phyloP scores from a whole-genome alignment of 2,888 invertebrate genomes.

The Heliconius cydno region DNA sequence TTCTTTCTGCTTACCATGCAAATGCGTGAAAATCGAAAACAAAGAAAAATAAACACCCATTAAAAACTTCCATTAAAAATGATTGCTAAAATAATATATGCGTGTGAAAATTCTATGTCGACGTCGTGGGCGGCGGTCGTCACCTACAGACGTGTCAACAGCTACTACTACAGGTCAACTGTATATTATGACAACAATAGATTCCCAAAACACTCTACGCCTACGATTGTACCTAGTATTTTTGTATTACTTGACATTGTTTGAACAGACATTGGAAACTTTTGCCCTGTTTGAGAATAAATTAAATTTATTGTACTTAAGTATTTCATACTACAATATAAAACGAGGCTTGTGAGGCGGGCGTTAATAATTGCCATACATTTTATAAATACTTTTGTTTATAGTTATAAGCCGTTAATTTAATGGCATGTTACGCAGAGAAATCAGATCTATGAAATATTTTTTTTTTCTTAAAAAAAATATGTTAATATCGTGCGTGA shows the following conservation, averaged over 20 bases:
- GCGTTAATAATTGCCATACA: no score
- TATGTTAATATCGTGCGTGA: no score
- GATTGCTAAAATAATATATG: conserved; percentile 36
- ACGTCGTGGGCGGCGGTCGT: conserved; percentile 48
- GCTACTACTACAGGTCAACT: conserved; percentile 48
- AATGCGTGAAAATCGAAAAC: background rate
- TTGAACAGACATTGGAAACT: conserved; percentile 20
- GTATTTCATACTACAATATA: no score
- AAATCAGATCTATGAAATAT: no score
- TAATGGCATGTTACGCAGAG: no score
- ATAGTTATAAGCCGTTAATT: no score
- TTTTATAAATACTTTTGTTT: no score
- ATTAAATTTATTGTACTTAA: no score
- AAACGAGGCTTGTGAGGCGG: no score
- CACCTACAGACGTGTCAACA: conserved; percentile 56
- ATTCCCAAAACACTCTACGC: conserved; percentile 47
- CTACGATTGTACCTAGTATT: conserved; percentile 40
- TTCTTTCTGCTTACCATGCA: background rate
- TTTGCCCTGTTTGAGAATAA: conserved; percentile 11
- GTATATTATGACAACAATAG: conserved; percentile 43
- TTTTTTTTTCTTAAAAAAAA: no score
- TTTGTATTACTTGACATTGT: conserved; percentile 38
- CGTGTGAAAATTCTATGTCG: conserved; percentile 19
- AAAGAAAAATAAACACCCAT: no score
- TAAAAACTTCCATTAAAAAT: conserved; percentile 1